Evolutionary conservation across 2,113 vertebrate genomes (phyloP).

Genomic region (Talpa occidentalis): DNA sequence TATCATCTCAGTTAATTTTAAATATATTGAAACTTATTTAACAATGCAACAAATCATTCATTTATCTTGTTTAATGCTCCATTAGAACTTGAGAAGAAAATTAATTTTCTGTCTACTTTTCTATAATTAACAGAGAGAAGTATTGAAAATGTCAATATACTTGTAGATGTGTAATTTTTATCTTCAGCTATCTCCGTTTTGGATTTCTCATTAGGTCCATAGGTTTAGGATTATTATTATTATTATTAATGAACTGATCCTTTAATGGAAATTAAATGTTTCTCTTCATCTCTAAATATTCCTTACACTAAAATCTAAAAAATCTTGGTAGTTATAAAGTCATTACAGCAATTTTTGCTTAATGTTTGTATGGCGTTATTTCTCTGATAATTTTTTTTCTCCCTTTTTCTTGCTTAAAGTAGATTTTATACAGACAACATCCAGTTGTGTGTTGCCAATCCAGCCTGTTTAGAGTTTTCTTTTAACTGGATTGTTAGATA

Average conservation of each 20-base stretch:
- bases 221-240: background rate
- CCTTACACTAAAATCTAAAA: background rate
- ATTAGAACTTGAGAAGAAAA: background rate
- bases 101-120: background rate
- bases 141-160: background rate
- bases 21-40: slow-evolving; percentile 9
- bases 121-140: background rate
- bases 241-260: background rate
- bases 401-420: background rate
- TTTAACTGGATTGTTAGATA: background rate
- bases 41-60: background rate
- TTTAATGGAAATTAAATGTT: background rate
- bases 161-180: background rate
- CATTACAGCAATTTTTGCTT: background rate
- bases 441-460: background rate
- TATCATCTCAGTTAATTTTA: background rate
- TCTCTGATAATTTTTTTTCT: background rate
- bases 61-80: background rate
- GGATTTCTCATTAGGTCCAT: background rate
- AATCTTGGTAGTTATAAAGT: background rate
- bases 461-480: background rate
- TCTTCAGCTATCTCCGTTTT: background rate
- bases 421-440: background rate
- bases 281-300: background rate
- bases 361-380: background rate